Evolutionary conservation across 2,888 invertebrate species (phyloP), one percentile per base, ranked within the genome.

Genomic region (Polia nebulosa): DNA sequence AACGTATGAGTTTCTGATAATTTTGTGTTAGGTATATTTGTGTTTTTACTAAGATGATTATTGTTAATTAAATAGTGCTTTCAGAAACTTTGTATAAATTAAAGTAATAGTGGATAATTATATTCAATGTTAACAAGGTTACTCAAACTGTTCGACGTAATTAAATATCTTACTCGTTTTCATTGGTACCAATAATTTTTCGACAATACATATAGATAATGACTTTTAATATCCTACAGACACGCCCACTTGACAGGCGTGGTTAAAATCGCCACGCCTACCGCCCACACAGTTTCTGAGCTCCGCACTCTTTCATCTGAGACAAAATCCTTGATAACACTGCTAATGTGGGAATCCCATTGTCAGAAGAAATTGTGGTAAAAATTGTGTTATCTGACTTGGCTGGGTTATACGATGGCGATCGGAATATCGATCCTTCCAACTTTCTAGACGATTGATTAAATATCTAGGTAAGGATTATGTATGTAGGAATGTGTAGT

Each of bases 361-460:
- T 82, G 72, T 58, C 49, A 66, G 75, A 76, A 76, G 81, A 76
- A 80, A 83, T 78, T 78, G 66, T 78, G 73, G 83, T 84, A 87
- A 85, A 83, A 76, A 72, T 58, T 25, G 61, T 60, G 45, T 72
- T 56, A 72, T 86, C 79, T 29, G 60, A 84, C 77, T 86, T 76
- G 78, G 90, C 76, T 81, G 91, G 34, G 53, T 88, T 74, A 72
- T 92, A 83, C 84, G 85, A 88, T 91, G 90, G 90, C 88, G 90
- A 93, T 92, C 87, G 87, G 86, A 78, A 87, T 95, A 95, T 95
- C 88, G 95, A 95, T 94, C 91, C 87, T 73, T 51, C 65, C 72
- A 95, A 95, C 92, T 95, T 95, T 94, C 92, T 93, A 95, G 95
- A 95, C 95, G 90, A 94, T 94, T 95, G 94, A 94, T 95, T 91